A percentile compares a stretch with the other conserved stretches of the same genome.
Evolutionary conservation across 2,888 invertebrate species (phyloP).

Genomic region (Bedellia somnulentella): DNA sequence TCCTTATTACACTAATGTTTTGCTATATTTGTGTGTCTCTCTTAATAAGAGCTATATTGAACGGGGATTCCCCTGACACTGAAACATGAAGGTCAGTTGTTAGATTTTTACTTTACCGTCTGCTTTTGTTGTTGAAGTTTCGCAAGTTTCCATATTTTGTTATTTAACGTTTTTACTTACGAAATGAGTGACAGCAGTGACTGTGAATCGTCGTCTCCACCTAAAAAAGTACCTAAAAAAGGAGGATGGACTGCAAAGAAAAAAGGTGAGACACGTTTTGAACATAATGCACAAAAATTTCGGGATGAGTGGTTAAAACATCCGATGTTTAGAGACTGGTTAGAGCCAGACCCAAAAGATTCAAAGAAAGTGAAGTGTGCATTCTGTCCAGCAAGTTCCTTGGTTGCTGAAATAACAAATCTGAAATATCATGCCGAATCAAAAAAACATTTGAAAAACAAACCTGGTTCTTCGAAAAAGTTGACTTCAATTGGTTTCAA

Average conservation of each 20-base stretch:
- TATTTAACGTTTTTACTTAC: too few relatives aligned
- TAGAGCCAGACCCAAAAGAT: conserved; percentile 6
- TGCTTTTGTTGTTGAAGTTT: too few relatives aligned
- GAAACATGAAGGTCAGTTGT: too few relatives aligned
- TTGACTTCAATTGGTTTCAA: conserved; percentile 11
- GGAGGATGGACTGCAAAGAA: conserved; percentile 2
- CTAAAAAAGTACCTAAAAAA: too few relatives aligned
- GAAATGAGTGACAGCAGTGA: too few relatives aligned
- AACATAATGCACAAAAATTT: conserved; percentile 2
- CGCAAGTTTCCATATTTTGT: too few relatives aligned
- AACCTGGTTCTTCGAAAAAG: conserved; percentile 10
- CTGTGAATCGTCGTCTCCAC: too few relatives aligned
- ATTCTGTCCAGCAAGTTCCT: conserved; percentile 6
- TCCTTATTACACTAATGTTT: too few relatives aligned
- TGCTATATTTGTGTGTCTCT: too few relatives aligned
- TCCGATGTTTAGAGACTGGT: conserved; percentile 6
- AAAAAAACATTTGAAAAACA: conserved; percentile 9
- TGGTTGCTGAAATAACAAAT: conserved; percentile 8
- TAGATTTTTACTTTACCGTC: too few relatives aligned
- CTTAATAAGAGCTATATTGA: too few relatives aligned
- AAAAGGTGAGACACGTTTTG: neutral
- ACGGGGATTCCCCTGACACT: too few relatives aligned
- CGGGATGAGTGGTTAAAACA: conserved; percentile 10
- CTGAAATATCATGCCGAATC: conserved; percentile 7
- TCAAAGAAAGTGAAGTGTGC: conserved; percentile 8